Evolutionary conservation across 2,797 vertebrate genomes (phyloP), one percentile per base, ranked within the genome.

Genomic region (Alosa sapidissima): DNA sequence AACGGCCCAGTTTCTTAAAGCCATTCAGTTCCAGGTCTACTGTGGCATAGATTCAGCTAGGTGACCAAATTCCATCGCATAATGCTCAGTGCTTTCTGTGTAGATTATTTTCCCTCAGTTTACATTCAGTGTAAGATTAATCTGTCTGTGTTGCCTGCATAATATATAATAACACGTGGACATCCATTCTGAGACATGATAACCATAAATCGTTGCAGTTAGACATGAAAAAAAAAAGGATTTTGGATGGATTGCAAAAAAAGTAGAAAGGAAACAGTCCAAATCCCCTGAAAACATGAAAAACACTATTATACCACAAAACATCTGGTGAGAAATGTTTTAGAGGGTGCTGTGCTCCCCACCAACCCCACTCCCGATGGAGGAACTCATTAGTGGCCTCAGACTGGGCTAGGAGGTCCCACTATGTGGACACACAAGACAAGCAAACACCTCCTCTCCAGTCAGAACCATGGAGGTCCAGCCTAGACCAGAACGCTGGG

Each of bases 321-420:
- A 87, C 87, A 89, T 90, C 88, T 89, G 87, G 81, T 81, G 33
- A 45, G 83, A 85, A 86, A 83, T 84, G 41, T 85, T 78, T 41
- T 78, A 78, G 72, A 78, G 36, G 72, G 41, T 78, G 41, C 51
- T 85, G 72, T 45, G 16, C 81, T 84, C 45, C 41, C 78, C 84
- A 65, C 51, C 49, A 83, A 48, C 55, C 84, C 60, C 48, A 48
- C 81, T 47, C 48, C 13, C 72, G 86, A 41, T 81, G 65, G 81
- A 83, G 86, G 58, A 65, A 49, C 54, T 84, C 52, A 84, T 83
- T 82, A 86, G 62, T 5, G 81, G 84, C 16, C 52, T 41, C 81
- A 33, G 41, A 60, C 81, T 58, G 81, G 52, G 82, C 51, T 58
- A 68, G 72, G 72, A 47, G 21, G 47, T 78, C 72, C 72, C 72